Base-by-base conservation (phyloP, 2,888 invertebrate species). In the Apamea crenata region DNA sequence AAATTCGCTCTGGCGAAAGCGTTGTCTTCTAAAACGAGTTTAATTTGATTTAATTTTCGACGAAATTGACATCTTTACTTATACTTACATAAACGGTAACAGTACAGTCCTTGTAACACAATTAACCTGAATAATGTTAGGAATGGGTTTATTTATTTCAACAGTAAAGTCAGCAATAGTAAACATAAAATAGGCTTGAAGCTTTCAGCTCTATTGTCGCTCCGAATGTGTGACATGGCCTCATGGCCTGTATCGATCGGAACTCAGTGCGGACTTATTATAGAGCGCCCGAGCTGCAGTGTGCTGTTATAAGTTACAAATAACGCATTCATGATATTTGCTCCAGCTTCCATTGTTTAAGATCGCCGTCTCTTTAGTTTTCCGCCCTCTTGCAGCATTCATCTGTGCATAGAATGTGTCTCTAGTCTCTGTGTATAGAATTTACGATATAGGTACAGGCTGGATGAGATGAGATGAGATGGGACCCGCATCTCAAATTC, bases 241-340 rank as follows among this genome's bases (percentile, higher is more conserved):
- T 16, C 50, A 29, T 47, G 68, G 68, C 40, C 14, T 5, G 56
- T 65, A 83, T 83, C 59, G 85, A 75, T 75, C 72, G n/a, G 65
- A 65, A n/a, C 29, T 53, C 47, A 53, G n/a, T 40, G 50, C 74
- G 59, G 44, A 72, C 59, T 75, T 69, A 40, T 68, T 67, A 65
- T 25, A 83, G 40, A 40, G 32, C 67, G 53, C 40, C 18, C 16
- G 8, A 47, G 53, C 67, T 67, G 61, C 68, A 21, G n/a, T 21
- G 4, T 70, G 14, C 36, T 67, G 47, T 21, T 47, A 32, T 77
- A 66, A 44, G 2, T 47, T 77, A 21, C 47, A n/a, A 65, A 21
- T 66, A 65, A 18, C n/a, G 25, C 18, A 40, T 76, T 50, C 25
- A 53, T n/a, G n/a, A 29, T n/a, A n/a, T 59, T n/a, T 59, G n/a